These are phyloP conservation scores for Cossypha polioptera DNA, from an alignment of 2,797 vertebrate genomes.

Conservation along the genomic window DNA sequence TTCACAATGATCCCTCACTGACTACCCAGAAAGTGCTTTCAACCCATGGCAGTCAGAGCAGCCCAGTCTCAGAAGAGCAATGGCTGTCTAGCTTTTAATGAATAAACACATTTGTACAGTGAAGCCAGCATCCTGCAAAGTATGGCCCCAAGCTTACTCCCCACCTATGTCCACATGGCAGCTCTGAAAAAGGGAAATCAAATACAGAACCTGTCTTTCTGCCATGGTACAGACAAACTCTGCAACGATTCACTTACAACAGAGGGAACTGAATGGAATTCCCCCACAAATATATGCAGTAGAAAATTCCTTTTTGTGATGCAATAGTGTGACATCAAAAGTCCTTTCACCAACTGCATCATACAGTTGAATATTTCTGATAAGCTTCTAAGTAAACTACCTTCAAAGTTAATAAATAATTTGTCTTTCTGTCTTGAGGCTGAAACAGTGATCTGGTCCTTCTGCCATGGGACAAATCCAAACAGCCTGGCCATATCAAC, in stretches of 20 bases:
- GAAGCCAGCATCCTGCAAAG: not conserved
- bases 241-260: not conserved
- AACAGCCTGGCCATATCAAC: not conserved
- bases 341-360: not conserved
- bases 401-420: not conserved
- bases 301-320: not conserved
- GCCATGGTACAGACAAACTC: not conserved
- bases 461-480: not conserved
- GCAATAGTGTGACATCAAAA: not conserved
- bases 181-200: not conserved
- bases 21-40: not conserved
- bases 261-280: not conserved
- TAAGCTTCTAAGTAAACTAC: not conserved
- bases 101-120: rapidly evolving
- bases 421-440: not conserved
- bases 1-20: not conserved
- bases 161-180: not conserved
- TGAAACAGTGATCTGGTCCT: not conserved
- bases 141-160: not conserved
- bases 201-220: not conserved
- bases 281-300: not conserved
- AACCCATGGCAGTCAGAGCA: not conserved
- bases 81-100: not conserved
- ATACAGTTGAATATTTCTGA: not conserved
- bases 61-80: not conserved